Conservation (phyloP, 2,113 vertebrate species). For the Condylura cristata region DNA sequence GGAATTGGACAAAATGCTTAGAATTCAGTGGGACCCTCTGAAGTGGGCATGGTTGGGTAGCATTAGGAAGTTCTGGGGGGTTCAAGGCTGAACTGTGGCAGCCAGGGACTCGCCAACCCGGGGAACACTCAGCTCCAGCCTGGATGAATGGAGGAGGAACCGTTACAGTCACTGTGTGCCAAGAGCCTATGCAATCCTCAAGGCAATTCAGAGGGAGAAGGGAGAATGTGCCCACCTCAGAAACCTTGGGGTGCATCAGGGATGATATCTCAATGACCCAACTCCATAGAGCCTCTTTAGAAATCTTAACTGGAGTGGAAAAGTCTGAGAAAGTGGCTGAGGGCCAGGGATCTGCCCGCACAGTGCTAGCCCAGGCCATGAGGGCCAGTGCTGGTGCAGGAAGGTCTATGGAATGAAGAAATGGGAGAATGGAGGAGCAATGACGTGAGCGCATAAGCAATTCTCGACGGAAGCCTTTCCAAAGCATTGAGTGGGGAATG, state of each 20-base stretch:
- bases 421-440: neutral
- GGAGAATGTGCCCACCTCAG: neutral
- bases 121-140: neutral
- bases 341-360: neutral
- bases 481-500: too few species aligned
- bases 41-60: neutral
- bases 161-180: conserved; percentile 6
- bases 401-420: neutral
- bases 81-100: neutral
- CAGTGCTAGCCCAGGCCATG: too few species aligned
- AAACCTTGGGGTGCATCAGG: conserved; percentile 67
- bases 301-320: conserved; percentile 59
- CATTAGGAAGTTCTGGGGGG: neutral
- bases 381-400: conserved; percentile 45
- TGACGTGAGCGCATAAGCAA: neutral
- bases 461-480: too few species aligned
- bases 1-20: neutral
- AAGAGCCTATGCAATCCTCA: neutral
- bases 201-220: conserved; percentile 11
- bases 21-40: neutral
- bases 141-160: neutral
- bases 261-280: conserved; percentile 75
- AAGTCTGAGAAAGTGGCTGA: conserved; percentile 12
- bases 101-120: neutral
- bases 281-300: conserved; percentile 54